phyloP scores from a whole-genome alignment of 2,113 vertebrate genomes.

The Paradoxurus hermaphroditus region DNA sequence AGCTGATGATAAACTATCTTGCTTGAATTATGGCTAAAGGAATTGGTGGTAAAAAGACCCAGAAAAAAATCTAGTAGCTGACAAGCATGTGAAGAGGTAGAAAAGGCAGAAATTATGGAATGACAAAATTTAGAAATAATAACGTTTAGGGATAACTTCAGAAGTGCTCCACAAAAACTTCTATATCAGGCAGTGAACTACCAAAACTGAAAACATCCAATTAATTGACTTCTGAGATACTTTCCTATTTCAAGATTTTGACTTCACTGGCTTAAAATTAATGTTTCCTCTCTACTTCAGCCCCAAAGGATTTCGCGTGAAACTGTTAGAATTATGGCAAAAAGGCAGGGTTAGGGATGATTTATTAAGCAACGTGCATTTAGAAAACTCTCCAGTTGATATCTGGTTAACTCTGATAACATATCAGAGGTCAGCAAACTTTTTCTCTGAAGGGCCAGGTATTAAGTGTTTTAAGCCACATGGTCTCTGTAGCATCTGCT shows the following conservation, averaged over 20 bases:
- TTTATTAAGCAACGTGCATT: background rate
- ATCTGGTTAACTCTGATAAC: background rate
- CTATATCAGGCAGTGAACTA: background rate
- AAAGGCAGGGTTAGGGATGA: background rate
- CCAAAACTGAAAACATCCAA: background rate
- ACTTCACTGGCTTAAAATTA: constrained; percentile 1
- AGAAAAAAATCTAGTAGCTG: background rate
- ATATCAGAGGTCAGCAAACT: background rate
- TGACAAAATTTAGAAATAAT: background rate
- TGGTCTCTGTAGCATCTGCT: background rate
- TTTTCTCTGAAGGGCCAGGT: background rate
- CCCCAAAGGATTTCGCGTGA: background rate
- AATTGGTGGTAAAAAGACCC: background rate
- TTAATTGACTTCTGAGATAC: background rate
- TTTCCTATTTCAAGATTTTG: constrained; percentile 31
- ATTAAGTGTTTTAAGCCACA: background rate
- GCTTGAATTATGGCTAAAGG: constrained; percentile 9
- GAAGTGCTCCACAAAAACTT: background rate
- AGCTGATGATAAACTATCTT: background rate
- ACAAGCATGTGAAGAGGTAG: background rate
- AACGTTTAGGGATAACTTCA: background rate
- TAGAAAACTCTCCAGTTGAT: background rate
- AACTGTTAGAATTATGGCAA: background rate
- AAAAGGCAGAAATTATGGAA: background rate
- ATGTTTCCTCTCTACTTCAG: background rate